Evolutionary conservation across 2,113 vertebrate species (phyloP).

Genomic region (Bos javanicus): DNA sequence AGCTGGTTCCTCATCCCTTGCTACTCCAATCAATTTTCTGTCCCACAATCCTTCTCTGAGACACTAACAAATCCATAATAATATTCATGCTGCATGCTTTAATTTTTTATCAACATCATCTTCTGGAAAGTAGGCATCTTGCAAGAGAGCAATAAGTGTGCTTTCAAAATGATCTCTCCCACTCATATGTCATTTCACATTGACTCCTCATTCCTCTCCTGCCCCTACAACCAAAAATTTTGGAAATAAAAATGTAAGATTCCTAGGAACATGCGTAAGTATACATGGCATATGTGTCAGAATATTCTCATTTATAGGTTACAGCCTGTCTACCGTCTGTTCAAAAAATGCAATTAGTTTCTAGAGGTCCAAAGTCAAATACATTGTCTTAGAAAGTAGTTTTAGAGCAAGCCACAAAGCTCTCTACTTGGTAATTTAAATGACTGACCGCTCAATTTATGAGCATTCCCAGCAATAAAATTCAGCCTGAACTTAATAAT

Average conservation of each 20-base stretch:
- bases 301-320: constrained; percentile 75
- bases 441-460: constrained; percentile 92
- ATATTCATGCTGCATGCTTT: neutral
- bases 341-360: constrained; percentile 82
- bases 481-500: constrained; percentile 91
- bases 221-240: constrained; percentile 62
- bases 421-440: constrained; percentile 88
- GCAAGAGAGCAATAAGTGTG: neutral
- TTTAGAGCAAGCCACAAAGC: constrained; percentile 78
- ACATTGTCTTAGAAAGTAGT: constrained; percentile 79
- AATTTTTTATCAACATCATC: constrained; percentile 28
- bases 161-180: constrained; percentile 30
- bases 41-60: neutral
- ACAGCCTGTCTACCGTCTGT: constrained; percentile 77
- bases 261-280: constrained; percentile 66
- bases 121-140: neutral
- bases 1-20: neutral
- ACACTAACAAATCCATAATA: neutral
- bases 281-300: constrained; percentile 69
- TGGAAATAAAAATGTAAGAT: constrained; percentile 72
- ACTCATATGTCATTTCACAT: constrained; percentile 28
- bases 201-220: constrained; percentile 34
- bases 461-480: constrained; percentile 88
- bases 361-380: constrained; percentile 84
- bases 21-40: neutral